A percentile compares a stretch with the other conserved stretches of the same genome.
These are phyloP conservation scores for Arenaria interpres DNA, from an alignment of 2,113 vertebrate species.

Conservation along the genomic window DNA sequence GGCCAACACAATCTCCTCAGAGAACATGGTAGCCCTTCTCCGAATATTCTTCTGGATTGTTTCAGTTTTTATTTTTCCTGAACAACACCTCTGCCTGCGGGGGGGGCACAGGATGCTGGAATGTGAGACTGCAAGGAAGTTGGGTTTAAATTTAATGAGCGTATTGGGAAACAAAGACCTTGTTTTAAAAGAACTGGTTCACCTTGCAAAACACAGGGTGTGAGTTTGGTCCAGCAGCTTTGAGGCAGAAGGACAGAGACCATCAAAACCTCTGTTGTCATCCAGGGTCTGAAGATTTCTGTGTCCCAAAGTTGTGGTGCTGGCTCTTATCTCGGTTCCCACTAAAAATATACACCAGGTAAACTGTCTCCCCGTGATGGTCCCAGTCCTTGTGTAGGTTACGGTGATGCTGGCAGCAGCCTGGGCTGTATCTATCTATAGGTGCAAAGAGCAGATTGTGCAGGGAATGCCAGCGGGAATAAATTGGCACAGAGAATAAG, in stretches of 20 bases:
- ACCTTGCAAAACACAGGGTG: accelerated
- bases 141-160: not conserved
- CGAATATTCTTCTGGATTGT: not conserved
- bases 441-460: not conserved
- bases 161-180: not conserved
- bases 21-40: not conserved
- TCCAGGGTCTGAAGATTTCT: not conserved
- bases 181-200: not conserved
- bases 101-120: not conserved
- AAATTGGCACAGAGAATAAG: not conserved
- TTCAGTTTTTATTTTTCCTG: not conserved
- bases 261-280: not conserved
- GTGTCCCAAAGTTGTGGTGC: not conserved
- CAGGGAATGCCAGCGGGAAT: not conserved
- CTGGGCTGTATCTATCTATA: not conserved
- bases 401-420: not conserved
- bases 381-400: not conserved
- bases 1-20: not conserved
- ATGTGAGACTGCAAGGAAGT: not conserved
- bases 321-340: not conserved
- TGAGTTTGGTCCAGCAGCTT: not conserved
- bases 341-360: not conserved
- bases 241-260: not conserved
- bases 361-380: accelerated
- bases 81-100: not conserved